Base-by-base conservation (phyloP, 1,140 invertebrate species). In the Luehdorfia chinensis region DNA sequence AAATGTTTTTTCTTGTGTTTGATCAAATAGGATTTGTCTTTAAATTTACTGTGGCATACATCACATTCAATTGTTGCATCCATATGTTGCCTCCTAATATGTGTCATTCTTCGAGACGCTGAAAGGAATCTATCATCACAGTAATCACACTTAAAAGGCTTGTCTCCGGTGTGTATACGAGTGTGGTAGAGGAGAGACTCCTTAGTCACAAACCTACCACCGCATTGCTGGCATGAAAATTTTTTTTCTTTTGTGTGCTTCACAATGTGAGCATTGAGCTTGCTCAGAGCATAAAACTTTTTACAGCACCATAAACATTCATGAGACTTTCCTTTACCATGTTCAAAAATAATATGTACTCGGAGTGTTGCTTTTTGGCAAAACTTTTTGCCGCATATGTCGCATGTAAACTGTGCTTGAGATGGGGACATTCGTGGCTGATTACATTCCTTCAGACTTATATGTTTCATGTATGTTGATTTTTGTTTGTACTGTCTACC, bases 171-270 rank as follows among this genome's bases (percentile, higher is more conserved):
- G 32, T 83, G 78, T 0, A 83, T 37, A 13, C 78, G 49, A 4
- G 45, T 67, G 37, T 83, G 78, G 18, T 79, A 75, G 0, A 64
- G 36, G 19, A 83, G 52, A 11, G 75, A 67, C 0, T 69, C 55
- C 25, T 64, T 50, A 13, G 72, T 64, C 1, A 79, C 75, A 59
- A 83, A 79, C 47, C 64, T 72, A 0, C 60, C 64, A 1, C 62
- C 72, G 49, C 78, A 83, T n/a, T 57, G 56, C 1, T 60, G 60
- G 55, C 75, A 83, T 5, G 57, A 44, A 37, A 69, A 83, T 9
- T 75, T 81, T 16, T 53, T 58, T 34, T 75, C 77, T 36, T 58
- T 74, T 3, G 77, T 81, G 48, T 79, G 77, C 34, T 68, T 79
- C 0, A 78, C 66, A 23, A 63, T 63, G 32, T 81, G 77, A 33